phyloP scores from a whole-genome alignment of 2,888 invertebrate species.

The Dolomedes plantarius region DNA sequence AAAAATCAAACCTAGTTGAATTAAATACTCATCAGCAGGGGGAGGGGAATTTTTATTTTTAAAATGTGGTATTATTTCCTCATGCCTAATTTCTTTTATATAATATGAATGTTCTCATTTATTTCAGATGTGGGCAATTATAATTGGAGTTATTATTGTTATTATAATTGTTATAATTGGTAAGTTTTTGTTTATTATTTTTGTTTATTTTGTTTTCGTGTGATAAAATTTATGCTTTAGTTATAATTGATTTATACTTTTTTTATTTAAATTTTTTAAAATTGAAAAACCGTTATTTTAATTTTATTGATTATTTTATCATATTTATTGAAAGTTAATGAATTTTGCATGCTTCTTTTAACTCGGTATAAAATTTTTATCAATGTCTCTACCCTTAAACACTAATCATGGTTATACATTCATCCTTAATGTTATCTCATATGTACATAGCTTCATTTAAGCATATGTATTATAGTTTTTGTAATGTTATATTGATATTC shows the following conservation, averaged over 20 bases:
- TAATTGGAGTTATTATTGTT: slow-evolving; percentile 67
- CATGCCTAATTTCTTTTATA: slow-evolving; percentile 32
- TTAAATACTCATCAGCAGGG: background rate
- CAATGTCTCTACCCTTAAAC: too few species aligned
- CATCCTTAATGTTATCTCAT: too few species aligned
- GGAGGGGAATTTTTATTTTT: slow-evolving; percentile 3
- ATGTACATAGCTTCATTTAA: too few species aligned
- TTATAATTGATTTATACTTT: background rate
- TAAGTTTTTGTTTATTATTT: slow-evolving; percentile 58
- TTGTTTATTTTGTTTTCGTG: slow-evolving; percentile 17
- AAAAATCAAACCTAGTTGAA: background rate
- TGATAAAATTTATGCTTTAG: background rate
- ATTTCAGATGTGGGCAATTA: slow-evolving; percentile 72
- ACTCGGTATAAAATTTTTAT: too few species aligned
- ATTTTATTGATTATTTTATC: too few species aligned
- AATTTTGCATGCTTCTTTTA: too few species aligned
- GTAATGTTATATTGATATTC: too few species aligned
- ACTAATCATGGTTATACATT: too few species aligned
- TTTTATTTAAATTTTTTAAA: slow-evolving; percentile 7
- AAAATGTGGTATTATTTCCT: slow-evolving; percentile 21
- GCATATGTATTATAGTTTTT: too few species aligned
- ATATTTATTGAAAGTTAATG: too few species aligned
- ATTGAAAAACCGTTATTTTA: too few species aligned
- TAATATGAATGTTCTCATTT: slow-evolving; percentile 24
- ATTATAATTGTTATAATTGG: slow-evolving; percentile 71